phyloP scores from a whole-genome alignment of 2,888 invertebrate species.

The Aphodius granarius region DNA sequence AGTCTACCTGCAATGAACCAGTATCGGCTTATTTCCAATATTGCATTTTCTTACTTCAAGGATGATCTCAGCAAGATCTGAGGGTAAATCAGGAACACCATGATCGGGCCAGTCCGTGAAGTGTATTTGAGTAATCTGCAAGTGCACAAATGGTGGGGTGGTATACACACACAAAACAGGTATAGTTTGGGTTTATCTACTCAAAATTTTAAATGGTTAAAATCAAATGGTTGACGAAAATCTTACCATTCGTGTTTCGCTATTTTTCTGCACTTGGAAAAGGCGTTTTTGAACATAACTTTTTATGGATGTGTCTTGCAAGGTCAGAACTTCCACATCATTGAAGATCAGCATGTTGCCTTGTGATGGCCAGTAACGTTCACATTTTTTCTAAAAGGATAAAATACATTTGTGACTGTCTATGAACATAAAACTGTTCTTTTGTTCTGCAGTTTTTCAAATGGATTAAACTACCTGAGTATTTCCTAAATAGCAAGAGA shows the following conservation, averaged over 20 bases:
- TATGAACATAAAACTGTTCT: too few species aligned
- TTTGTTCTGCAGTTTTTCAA: too few species aligned
- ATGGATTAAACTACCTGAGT: too few species aligned
- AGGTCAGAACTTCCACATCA: not conserved
- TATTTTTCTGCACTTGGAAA: slow-evolving; percentile 22
- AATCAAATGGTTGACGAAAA: not conserved
- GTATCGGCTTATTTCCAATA: slow-evolving; percentile 46
- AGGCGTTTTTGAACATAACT: not conserved
- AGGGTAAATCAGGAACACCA: slow-evolving; percentile 48
- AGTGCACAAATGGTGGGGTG: too few species aligned
- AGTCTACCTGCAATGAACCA: slow-evolving; percentile 58
- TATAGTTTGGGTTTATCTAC: too few species aligned
- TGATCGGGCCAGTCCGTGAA: slow-evolving; percentile 59
- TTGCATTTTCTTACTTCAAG: slow-evolving; percentile 31
- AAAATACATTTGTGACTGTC: too few species aligned
- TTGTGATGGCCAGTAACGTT: not conserved
- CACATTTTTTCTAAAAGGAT: not conserved
- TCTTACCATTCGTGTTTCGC: slow-evolving; percentile 44
- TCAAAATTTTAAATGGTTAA: too few species aligned
- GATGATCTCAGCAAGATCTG: not conserved
- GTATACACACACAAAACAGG: too few species aligned
- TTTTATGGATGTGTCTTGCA: not conserved
- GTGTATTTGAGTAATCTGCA: slow-evolving; percentile 55
- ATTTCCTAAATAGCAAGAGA: too few species aligned
- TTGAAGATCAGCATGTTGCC: not conserved